Evolutionary conservation across 2,888 invertebrate genomes (phyloP).

Genomic region (Calliphora vomitoria): DNA sequence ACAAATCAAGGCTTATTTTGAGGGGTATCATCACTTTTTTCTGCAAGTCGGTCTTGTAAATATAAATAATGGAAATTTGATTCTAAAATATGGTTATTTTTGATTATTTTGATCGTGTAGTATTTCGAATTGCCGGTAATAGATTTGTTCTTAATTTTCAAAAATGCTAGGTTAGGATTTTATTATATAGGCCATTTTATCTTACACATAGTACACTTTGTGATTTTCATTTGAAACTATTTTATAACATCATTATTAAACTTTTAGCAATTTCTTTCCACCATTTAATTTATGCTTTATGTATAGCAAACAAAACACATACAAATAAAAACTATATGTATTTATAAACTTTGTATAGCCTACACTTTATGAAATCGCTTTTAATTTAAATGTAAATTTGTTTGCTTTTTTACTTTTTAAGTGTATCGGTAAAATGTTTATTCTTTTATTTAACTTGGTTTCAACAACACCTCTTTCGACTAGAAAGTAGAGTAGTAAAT

Average conservation of each 20-base stretch:
- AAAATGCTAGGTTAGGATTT: too few relatives aligned
- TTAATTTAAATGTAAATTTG: constrained; percentile 69
- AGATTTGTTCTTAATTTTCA: too few relatives aligned
- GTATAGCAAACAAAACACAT: constrained; percentile 18
- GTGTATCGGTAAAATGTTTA: not conserved
- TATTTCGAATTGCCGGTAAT: too few relatives aligned
- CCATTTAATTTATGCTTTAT: constrained; percentile 75
- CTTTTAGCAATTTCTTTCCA: constrained; percentile 81
- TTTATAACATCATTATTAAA: constrained; percentile 28
- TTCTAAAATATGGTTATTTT: too few relatives aligned
- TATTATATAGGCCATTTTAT: too few relatives aligned
- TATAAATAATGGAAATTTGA: too few relatives aligned
- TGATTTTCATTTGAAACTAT: constrained; percentile 49
- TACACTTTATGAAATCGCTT: constrained; percentile 54
- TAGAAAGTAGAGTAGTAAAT: constrained; percentile 40
- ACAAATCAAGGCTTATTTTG: too few relatives aligned
- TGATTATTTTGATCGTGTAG: too few relatives aligned
- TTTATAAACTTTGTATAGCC: constrained; percentile 32
- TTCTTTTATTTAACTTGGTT: not conserved
- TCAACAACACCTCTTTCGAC: constrained; percentile 5
- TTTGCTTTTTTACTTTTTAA: constrained; percentile 48
- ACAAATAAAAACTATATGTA: not conserved
- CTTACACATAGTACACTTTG: too few relatives aligned
- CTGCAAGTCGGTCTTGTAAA: too few relatives aligned
- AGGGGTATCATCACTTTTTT: too few relatives aligned